Percentiles rank a stretch among this genome's conserved stretches.
Evolutionary conservation across 1,140 invertebrate species (phyloP).

Genomic region (Dryas iulia): DNA sequence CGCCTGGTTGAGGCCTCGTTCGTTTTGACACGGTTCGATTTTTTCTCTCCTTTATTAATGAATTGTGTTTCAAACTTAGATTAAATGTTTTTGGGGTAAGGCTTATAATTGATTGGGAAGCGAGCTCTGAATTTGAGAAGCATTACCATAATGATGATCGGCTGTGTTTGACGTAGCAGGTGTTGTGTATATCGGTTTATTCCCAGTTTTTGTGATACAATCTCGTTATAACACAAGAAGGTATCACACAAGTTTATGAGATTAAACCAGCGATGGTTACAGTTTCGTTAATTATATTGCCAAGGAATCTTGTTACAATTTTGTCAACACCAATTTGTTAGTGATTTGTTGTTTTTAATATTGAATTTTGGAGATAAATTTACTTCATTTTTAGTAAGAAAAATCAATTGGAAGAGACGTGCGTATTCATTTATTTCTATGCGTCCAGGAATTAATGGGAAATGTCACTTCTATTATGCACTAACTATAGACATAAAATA

Average conservation of each 20-base stretch:
- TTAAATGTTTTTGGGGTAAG: slow-evolving; percentile 45
- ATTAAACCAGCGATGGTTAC: slow-evolving; percentile 40
- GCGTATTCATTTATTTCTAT: too few relatives aligned
- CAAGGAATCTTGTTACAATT: not conserved
- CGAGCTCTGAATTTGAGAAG: slow-evolving; percentile 51
- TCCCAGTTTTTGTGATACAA: slow-evolving; percentile 76
- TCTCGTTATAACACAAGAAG: slow-evolving; percentile 67
- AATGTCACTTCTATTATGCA: too few relatives aligned
- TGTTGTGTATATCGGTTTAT: slow-evolving; percentile 74
- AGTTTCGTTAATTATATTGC: slow-evolving; percentile 13
- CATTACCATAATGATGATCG: slow-evolving; percentile 75
- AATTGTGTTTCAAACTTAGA: slow-evolving; percentile 35
- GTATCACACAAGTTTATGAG: slow-evolving; percentile 58
- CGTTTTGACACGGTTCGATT: slow-evolving; percentile 59
- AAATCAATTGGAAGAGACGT: too few relatives aligned
- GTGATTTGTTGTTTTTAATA: too few relatives aligned
- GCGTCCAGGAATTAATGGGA: too few relatives aligned
- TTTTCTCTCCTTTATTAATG: slow-evolving; percentile 41
- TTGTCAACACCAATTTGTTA: not conserved
- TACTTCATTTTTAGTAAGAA: too few relatives aligned
- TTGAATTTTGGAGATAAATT: too few relatives aligned
- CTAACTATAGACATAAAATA: too few relatives aligned
- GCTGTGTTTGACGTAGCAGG: slow-evolving; percentile 73
- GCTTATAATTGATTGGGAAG: slow-evolving; percentile 50
- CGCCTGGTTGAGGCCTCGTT: slow-evolving; percentile 57